Conservation (phyloP, 2,888 invertebrate genomes). For the Xanthorhoe spadicearia region DNA sequence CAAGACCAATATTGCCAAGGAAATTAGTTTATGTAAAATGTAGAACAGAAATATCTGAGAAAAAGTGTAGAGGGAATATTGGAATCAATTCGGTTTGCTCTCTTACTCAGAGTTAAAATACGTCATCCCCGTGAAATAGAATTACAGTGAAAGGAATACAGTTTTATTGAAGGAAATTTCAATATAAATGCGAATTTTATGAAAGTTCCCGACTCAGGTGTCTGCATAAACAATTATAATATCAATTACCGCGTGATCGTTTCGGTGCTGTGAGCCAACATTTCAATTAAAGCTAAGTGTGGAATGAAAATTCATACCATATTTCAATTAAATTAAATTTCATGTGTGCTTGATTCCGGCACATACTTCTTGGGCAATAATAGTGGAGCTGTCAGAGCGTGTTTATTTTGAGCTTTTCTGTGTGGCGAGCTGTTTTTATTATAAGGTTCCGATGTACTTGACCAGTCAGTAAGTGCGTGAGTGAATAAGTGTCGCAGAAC, state of each 20-base stretch:
- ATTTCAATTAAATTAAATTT: constrained; percentile 61
- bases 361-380: constrained; percentile 13
- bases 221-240: constrained; percentile 67
- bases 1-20: constrained; percentile 83
- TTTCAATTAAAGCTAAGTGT: constrained; percentile 67
- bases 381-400: background rate
- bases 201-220: constrained; percentile 33
- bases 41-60: constrained; percentile 79
- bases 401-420: background rate
- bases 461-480: no score
- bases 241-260: constrained; percentile 63
- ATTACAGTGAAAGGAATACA: constrained; percentile 52
- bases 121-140: constrained; percentile 63
- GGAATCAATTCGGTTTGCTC: constrained; percentile 75
- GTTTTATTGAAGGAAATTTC: constrained; percentile 29
- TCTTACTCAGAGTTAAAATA: constrained; percentile 64
- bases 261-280: constrained; percentile 52
- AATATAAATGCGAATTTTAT: constrained; percentile 29
- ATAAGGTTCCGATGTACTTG: background rate
- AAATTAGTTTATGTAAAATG: constrained; percentile 85
- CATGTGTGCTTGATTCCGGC: constrained; percentile 42
- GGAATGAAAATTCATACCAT: constrained; percentile 57
- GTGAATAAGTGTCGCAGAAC: no score
- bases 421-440: background rate
- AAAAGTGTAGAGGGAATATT: constrained; percentile 77